A percentile compares a stretch with the other conserved stretches of the same genome.
Conservation (phyloP, 2,113 vertebrate genomes). For the Anarrhichthys ocellatus region DNA sequence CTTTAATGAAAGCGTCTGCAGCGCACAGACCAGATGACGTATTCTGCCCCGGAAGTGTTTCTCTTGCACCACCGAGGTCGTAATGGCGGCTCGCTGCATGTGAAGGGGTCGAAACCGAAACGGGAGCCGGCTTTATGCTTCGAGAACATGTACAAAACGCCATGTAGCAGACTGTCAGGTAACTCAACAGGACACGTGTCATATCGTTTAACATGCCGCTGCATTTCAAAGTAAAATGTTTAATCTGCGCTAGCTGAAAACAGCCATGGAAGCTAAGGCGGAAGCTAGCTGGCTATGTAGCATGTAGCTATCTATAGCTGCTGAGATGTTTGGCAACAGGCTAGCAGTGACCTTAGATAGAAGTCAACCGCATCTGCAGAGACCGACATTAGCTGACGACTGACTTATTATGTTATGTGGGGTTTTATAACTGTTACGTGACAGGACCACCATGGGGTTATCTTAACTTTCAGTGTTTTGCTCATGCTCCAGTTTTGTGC, state of each 20-base stretch:
- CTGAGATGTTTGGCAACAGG: background rate
- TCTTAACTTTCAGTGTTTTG: background rate
- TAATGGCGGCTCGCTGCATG: constrained; percentile 78
- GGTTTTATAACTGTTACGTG: background rate
- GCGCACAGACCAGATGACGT: background rate
- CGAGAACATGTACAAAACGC: constrained; percentile 81
- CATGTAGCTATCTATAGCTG: constrained; percentile 14
- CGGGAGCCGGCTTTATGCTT: constrained; percentile 49
- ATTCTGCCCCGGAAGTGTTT: constrained; percentile 69
- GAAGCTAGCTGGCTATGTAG: constrained; percentile 59
- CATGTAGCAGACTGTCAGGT: constrained; percentile 81
- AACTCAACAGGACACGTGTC: background rate
- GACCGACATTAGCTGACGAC: rapidly evolving
- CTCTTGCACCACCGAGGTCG: constrained; percentile 55
- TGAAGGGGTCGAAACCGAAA: constrained; percentile 71
- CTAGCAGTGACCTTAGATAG: constrained; percentile 65
- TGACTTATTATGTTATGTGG: too few species aligned
- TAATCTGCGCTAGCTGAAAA: rapidly evolving
- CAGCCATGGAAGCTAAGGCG: background rate
- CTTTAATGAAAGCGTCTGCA: background rate
- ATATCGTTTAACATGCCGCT: rapidly evolving
- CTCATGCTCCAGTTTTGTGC: background rate
- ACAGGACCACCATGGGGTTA: background rate
- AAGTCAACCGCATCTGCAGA: background rate
- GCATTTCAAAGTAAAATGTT: rapidly evolving